Percentiles rank a stretch among this genome's conserved stretches.
Evolutionary conservation across 1,140 invertebrate species (phyloP).

Genomic region (Leptestheria dahalacensis): DNA sequence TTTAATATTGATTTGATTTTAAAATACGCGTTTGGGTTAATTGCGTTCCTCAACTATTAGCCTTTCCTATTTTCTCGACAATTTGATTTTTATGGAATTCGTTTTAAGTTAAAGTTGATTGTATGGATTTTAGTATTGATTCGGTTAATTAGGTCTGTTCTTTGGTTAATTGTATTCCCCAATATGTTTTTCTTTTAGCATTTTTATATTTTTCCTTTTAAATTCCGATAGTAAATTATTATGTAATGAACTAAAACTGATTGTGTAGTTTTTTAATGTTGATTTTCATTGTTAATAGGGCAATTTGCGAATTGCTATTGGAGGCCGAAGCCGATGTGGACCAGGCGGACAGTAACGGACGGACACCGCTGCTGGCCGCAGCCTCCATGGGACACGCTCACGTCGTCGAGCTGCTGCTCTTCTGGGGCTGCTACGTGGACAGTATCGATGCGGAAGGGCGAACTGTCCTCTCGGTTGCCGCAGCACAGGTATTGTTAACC

Average conservation of each 20-base stretch:
- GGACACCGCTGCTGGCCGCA: constrained; percentile 61
- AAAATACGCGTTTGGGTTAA: too few relatives aligned
- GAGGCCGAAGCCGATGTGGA: constrained; percentile 78
- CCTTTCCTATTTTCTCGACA: too few relatives aligned
- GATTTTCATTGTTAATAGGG: constrained; percentile 30
- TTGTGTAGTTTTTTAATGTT: constrained; percentile 10
- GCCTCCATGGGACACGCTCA: constrained; percentile 70
- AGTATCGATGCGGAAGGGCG: constrained; percentile 79
- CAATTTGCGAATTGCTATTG: constrained; percentile 67
- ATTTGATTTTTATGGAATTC: too few relatives aligned
- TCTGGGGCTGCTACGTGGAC: constrained; percentile 80
- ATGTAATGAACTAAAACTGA: not conserved
- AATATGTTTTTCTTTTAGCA: not conserved
- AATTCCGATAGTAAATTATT: not conserved
- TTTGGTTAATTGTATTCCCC: too few relatives aligned
- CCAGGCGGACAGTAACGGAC: constrained; percentile 56
- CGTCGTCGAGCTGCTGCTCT: constrained; percentile 61
- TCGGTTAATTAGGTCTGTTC: too few relatives aligned
- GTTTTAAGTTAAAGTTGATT: too few relatives aligned
- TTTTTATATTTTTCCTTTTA: not conserved
- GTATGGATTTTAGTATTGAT: too few relatives aligned
- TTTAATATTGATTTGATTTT: too few relatives aligned
- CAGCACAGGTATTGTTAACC: constrained; percentile 24
- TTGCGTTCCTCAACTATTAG: too few relatives aligned
- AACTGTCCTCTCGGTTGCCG: constrained; percentile 48